Base-by-base conservation (phyloP, 2,888 invertebrate genomes). In the Sabatieria punctata region DNA sequence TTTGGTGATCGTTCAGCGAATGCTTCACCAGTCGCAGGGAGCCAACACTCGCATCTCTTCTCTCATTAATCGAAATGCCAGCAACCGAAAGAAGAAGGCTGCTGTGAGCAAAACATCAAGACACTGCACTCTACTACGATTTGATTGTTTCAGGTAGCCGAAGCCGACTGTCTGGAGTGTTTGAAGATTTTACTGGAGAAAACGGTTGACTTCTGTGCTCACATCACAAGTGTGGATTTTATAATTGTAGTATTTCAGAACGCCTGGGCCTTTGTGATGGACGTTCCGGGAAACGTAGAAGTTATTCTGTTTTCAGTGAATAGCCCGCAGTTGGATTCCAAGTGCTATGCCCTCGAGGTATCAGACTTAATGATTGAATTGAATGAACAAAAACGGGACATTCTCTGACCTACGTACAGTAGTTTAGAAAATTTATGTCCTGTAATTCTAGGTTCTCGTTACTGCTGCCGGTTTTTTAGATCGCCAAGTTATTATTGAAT, bases 341-440 rank as follows among this genome's bases (percentile, higher is more conserved):
- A 60, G 48, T 60, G 60, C 49, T 60, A 59, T 51, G 56, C 60
- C 27, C 49, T 60, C 22, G 60, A 60, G 57, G 59, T 58, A 49
- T n/a, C n/a, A n/a, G n/a, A n/a, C n/a, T n/a, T n/a, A n/a, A n/a
- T n/a, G n/a, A n/a, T n/a, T n/a, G n/a, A n/a, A n/a, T n/a, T n/a
- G n/a, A n/a, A n/a, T n/a, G n/a, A n/a, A n/a, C n/a, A n/a, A n/a
- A n/a, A n/a, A n/a, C n/a, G n/a, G n/a, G n/a, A n/a, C n/a, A n/a
- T n/a, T n/a, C n/a, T n/a, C n/a, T n/a, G n/a, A n/a, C n/a, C n/a
- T n/a, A n/a, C n/a, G n/a, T n/a, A n/a, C n/a, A n/a, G n/a, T n/a
- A n/a, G n/a, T n/a, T n/a, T n/a, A n/a, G n/a, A n/a, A n/a, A n/a
- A n/a, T n/a, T n/a, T n/a, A n/a, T n/a, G n/a, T n/a, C n/a, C n/a